These are phyloP conservation scores for Oncorhynchus clarkii DNA, from an alignment of 2,113 vertebrate genomes.

Conservation along the genomic window DNA sequence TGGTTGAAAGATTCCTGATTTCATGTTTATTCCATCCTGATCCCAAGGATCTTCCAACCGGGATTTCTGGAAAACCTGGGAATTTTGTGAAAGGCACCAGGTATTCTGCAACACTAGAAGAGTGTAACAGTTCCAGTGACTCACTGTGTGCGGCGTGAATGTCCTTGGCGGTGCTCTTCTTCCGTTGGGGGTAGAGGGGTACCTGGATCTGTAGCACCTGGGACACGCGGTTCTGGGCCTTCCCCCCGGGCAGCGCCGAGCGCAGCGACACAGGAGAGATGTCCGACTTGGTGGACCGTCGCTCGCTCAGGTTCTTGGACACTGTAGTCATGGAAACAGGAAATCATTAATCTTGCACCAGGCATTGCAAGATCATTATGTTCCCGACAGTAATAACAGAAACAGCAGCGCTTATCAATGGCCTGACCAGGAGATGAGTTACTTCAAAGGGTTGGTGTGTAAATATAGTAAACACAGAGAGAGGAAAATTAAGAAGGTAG, in stretches of 20 bases:
- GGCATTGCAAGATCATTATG: conserved; percentile 17
- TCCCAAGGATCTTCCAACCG: too few relatives aligned
- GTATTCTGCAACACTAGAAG: too few relatives aligned
- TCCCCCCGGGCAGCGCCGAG: conserved; percentile 76
- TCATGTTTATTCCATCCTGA: too few relatives aligned
- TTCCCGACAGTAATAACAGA: too few relatives aligned
- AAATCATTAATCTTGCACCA: conserved; percentile 17
- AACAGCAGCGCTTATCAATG: not conserved
- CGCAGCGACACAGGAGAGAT: conserved; percentile 89
- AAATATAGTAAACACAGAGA: not conserved
- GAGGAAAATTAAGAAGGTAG: too few relatives aligned
- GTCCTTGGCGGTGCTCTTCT: conserved; percentile 87
- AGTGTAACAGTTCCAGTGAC: conserved; percentile 39
- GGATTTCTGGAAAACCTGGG: too few relatives aligned
- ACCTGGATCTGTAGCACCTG: conserved; percentile 93
- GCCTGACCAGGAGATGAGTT: not conserved
- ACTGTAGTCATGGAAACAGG: conserved; percentile 67
- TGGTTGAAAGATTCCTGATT: too few relatives aligned
- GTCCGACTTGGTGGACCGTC: conserved; percentile 83
- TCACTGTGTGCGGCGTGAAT: conserved; percentile 75
- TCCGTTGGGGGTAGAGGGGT: conserved; percentile 86
- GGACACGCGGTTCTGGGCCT: conserved; percentile 88
- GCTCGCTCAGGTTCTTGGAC: conserved; percentile 90
- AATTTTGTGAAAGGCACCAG: too few relatives aligned
- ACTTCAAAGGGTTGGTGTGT: not conserved